These are phyloP conservation scores for Crotalus tigris DNA, from an alignment of 2,113 vertebrate species.

Conservation along the genomic window DNA sequence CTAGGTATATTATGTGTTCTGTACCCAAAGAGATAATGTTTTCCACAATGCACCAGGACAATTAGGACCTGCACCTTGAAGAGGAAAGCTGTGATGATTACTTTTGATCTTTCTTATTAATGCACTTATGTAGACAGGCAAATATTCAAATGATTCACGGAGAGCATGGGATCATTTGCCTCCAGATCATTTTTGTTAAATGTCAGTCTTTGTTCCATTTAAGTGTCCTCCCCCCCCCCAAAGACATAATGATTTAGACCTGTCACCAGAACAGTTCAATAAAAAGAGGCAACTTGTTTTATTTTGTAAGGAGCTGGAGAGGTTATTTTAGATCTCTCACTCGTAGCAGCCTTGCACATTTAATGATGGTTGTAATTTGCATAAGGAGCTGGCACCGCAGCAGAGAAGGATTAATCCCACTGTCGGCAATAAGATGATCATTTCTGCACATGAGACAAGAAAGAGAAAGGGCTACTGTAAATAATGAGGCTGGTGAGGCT, in stretches of 20 bases:
- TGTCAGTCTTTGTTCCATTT: neutral
- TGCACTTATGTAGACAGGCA: neutral
- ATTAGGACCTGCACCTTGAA: neutral
- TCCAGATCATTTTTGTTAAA: neutral
- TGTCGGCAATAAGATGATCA: conserved; percentile 34
- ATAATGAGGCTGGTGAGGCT: conserved; percentile 68
- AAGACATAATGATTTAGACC: neutral
- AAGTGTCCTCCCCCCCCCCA: neutral
- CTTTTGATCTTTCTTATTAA: neutral
- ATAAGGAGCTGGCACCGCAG: conserved; percentile 35
- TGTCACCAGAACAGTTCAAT: neutral
- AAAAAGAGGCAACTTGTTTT: neutral
- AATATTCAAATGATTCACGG: neutral
- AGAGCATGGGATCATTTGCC: neutral
- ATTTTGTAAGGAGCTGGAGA: neutral
- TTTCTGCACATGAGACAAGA: conserved; percentile 13
- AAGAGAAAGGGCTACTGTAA: conserved; percentile 54
- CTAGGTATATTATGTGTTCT: neutral
- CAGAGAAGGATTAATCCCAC: conserved; percentile 21
- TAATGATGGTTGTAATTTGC: conserved; percentile 50
- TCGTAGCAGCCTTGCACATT: conserved; percentile 16
- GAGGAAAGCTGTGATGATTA: neutral
- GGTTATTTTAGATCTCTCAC: neutral
- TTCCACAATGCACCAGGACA: neutral
- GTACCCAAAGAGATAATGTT: neutral